Evolutionary conservation across 2,797 vertebrate genomes (phyloP).

Genomic region (Takifugu ocellatus): DNA sequence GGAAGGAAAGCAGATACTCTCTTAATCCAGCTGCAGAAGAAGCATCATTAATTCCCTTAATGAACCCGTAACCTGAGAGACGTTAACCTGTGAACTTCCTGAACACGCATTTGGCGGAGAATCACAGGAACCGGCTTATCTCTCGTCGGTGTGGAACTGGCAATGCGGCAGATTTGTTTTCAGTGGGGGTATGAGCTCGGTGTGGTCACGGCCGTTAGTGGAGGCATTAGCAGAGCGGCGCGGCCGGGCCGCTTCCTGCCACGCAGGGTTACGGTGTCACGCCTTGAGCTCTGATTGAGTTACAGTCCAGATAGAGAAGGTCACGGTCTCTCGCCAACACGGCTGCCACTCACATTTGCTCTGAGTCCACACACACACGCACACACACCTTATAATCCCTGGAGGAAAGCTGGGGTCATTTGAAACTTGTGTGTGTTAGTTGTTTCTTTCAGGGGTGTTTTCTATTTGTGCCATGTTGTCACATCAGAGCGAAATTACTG

Average conservation of each 20-base stretch:
- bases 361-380: slow-evolving; percentile 28
- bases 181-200: slow-evolving; percentile 73
- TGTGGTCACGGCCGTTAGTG: slow-evolving; percentile 83
- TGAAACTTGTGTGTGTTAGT: slow-evolving; percentile 30
- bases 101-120: slow-evolving; percentile 67
- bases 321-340: slow-evolving; percentile 70
- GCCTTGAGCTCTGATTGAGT: slow-evolving; percentile 83
- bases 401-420: slow-evolving; percentile 57
- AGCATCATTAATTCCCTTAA: slow-evolving; percentile 74
- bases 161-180: slow-evolving; percentile 55
- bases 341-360: slow-evolving; percentile 69
- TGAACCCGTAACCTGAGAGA: slow-evolving; percentile 71
- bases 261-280: slow-evolving; percentile 78
- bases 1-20: slow-evolving; percentile 64
- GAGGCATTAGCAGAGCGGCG: slow-evolving; percentile 75
- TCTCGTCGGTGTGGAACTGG: slow-evolving; percentile 56
- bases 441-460: slow-evolving; percentile 44
- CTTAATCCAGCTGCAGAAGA: slow-evolving; percentile 62
- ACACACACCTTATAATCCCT: slow-evolving; percentile 36
- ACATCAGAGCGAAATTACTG: slow-evolving; percentile 16
- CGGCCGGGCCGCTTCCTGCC: slow-evolving; percentile 66
- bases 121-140: slow-evolving; percentile 76
- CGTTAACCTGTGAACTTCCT: slow-evolving; percentile 68
- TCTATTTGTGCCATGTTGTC: slow-evolving; percentile 28
- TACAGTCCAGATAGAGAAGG: slow-evolving; percentile 82